These are phyloP conservation scores for Habropoda laboriosa DNA, from an alignment of 1,140 invertebrate genomes.

Conservation along the genomic window DNA sequence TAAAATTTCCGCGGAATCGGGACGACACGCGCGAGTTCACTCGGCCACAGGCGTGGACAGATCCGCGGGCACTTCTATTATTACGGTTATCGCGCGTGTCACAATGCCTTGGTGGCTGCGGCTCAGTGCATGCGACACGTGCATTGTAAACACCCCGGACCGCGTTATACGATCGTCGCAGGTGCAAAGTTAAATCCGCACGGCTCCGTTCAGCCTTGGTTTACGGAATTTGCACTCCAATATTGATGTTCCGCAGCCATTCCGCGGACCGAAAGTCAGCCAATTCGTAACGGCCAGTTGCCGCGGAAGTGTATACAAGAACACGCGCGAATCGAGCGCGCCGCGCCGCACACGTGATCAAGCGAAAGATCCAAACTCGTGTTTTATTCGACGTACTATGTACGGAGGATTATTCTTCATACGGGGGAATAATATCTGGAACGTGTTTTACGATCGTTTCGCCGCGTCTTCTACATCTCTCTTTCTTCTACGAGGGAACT, in stretches of 20 bases:
- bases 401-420: too few species aligned
- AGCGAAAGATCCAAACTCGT: background rate
- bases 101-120: slow-evolving; percentile 23
- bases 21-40: background rate
- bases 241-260: slow-evolving; percentile 19
- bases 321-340: background rate
- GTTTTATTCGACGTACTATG: background rate
- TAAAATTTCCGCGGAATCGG: background rate
- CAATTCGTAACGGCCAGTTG: background rate
- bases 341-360: background rate
- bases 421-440: background rate
- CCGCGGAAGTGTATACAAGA: background rate
- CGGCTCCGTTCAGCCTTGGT: slow-evolving; percentile 23
- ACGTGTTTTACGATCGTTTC: too few species aligned
- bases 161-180: slow-evolving; percentile 54
- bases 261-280: background rate
- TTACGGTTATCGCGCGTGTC: slow-evolving; percentile 45
- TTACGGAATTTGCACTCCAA: slow-evolving; percentile 50
- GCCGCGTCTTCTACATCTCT: too few species aligned
- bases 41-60: slow-evolving; percentile 6
- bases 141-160: slow-evolving; percentile 47
- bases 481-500: too few species aligned
- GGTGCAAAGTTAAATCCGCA: slow-evolving; percentile 50
- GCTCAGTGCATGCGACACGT: slow-evolving; percentile 18
- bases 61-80: slow-evolving; percentile 45